Base-by-base conservation (phyloP, 2,113 vertebrate genomes). In the Pavo muticus region DNA sequence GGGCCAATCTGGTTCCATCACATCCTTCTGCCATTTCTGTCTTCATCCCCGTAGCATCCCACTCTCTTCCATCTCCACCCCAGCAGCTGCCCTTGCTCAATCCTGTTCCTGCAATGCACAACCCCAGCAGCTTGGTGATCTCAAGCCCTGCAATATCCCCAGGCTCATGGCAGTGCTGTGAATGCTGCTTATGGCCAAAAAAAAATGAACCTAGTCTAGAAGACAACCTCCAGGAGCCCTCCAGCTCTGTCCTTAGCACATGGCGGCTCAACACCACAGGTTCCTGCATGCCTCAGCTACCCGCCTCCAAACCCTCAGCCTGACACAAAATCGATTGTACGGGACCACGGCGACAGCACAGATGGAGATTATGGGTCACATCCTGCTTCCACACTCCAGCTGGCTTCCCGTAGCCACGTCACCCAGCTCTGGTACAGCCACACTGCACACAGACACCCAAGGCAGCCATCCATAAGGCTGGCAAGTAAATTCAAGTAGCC, bases 341-440 rank as follows among this genome's bases (percentile, higher is more conserved):
- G 25, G 29, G 25, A 19, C 21, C 65, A 27, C 0, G 0, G 12
- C 4, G 85, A 27, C 11, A 77, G 69, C 32, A 3, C 45, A 59
- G 91, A 91, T 45, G 63, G 74, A 76, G n/a, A 67, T 23, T 39
- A 52, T 2, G 8, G 90, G 70, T 64, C 25, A 7, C 52, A 65
- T 29, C 93, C 32, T 10, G 59, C 14, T 3, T 47, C 40, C 19
- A 1, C 0, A 0, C n/a, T 89, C 87, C 57, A 30, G 47, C 35
- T 68, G 76, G 57, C 65, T 60, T 57, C 47, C 2, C 0, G 3
- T 37, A 48, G 42, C 29, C 24, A 42, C 3, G 3, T 81, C n/a
- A 52, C 39, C 27, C 5, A 1, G 39, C 21, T 84, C 17, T 4
- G 9, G 30, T 35, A 67, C 23, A 57, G 35, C 21, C 63, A 8